Evolutionary conservation across 2,888 invertebrate genomes (phyloP), one percentile per base, ranked within the genome.

Genomic region (Scaptomyza tumidula): DNA sequence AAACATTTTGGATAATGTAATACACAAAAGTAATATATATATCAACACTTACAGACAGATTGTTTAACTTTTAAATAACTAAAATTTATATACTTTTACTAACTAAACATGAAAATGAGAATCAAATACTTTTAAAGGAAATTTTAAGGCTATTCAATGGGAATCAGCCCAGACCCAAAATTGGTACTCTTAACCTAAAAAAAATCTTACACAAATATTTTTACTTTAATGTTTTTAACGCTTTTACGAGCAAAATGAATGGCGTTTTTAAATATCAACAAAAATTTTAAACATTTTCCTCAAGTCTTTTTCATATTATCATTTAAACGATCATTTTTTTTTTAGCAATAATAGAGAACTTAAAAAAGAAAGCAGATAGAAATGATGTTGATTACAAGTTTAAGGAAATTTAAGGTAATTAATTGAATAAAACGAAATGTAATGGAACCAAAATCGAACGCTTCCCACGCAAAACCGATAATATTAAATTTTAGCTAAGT

Each of bases 401-500:
- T 48, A 63, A 54, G 53, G 62, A 16, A 67, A 71, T 56, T 65
- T 43, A 75, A 72, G 69, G 60, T 68, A 80, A 69, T 71, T 63
- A 72, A 69, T 69, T 75, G 73, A 72, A 71, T 70, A 52, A 64
- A 75, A 83, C 80, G 87, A 87, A 86, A 90, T 88, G 78, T 89
- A 89, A 89, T 87, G 90, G 89, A 90, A 90, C 90, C 89, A 90
- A 90, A 90, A 90, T 90, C 90, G 90, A 90, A 90, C 90, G 90
- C 90, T 90, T 90, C 90, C 90, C 90, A 90, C 90, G 89, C 87
- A 89, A 83, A 89, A 75, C 83, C 83, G 83, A 90, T 90, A 90
- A 90, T 90, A 89, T 84, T 78, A 75, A 83, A 86, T 76, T 82
- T 85, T 87, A 83, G 75, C 75, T 69, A 69, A 70, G 61, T 74